Evolutionary conservation across 2,113 vertebrate species (phyloP).

Genomic region (Vombatus ursinus): DNA sequence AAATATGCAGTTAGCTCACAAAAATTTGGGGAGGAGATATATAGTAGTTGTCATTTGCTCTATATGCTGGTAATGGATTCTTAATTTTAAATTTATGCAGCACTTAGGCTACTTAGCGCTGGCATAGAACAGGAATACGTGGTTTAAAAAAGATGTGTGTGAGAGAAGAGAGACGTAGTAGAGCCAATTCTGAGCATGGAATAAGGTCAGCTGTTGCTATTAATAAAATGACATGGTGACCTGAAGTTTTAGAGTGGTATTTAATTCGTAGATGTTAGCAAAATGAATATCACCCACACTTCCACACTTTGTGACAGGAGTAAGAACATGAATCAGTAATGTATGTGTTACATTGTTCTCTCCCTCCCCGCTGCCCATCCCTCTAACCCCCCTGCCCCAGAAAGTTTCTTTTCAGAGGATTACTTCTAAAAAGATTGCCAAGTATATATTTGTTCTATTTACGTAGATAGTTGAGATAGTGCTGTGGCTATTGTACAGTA

Average conservation of each 20-base stretch:
- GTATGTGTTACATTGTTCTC: no score
- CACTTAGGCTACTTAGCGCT: not conserved
- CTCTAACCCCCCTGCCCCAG: fast-evolving
- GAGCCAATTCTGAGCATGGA: not conserved
- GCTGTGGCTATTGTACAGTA: not conserved
- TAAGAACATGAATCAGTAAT: not conserved
- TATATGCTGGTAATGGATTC: not conserved
- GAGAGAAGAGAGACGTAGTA: not conserved
- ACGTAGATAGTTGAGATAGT: not conserved
- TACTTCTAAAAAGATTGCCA: not conserved
- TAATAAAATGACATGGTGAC: not conserved
- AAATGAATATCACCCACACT: not conserved
- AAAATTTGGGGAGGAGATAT: not conserved
- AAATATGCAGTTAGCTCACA: not conserved
- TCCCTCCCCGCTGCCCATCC: no score
- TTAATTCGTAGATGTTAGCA: not conserved
- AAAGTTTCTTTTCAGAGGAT: not conserved
- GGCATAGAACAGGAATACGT: not conserved
- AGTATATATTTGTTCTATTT: not conserved
- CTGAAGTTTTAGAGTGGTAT: not conserved
- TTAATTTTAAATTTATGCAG: not conserved
- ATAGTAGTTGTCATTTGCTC: not conserved
- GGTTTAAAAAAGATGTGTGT: not conserved
- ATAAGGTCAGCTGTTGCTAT: not conserved
- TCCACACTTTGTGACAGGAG: not conserved